phyloP scores from a whole-genome alignment of 2,113 vertebrate genomes.

The Ptyas mucosa region DNA sequence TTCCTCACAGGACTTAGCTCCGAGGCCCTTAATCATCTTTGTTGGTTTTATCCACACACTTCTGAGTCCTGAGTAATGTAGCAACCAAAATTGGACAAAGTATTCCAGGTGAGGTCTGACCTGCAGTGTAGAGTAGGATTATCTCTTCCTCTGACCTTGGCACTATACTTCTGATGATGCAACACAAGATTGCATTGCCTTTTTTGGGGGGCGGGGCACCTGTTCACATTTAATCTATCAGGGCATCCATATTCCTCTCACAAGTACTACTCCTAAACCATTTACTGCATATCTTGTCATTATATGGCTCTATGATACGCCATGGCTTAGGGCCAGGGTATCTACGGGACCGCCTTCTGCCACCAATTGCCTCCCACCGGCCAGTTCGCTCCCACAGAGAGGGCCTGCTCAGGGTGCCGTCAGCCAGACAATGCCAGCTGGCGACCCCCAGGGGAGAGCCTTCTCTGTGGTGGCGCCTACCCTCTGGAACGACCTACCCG shows the following conservation, averaged over 20 bases:
- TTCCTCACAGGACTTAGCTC: not conserved
- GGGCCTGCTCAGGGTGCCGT: too few species aligned
- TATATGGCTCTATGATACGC: too few species aligned
- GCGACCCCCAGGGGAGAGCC: too few species aligned
- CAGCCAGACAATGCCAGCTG: too few species aligned
- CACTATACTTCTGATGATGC: not conserved
- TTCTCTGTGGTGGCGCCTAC: too few species aligned
- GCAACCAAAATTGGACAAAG: not conserved
- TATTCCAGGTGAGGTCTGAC: too few species aligned
- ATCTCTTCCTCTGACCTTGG: not conserved
- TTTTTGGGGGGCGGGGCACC: not conserved
- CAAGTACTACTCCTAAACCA: not conserved
- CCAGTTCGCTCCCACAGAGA: too few species aligned
- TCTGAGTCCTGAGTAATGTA: not conserved
- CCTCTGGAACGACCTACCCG: too few species aligned
- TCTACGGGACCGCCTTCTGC: too few species aligned
- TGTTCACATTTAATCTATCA: not conserved
- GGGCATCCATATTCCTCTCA: not conserved
- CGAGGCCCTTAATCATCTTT: not conserved
- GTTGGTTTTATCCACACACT: not conserved
- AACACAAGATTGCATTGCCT: not conserved
- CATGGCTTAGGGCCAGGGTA: too few species aligned
- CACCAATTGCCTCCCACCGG: too few species aligned
- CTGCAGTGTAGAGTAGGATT: not conserved
- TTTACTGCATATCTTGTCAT: not conserved